A percentile compares a stretch with the other conserved stretches of the same genome.
Evolutionary conservation across 2,113 vertebrate species (phyloP).

Genomic region (Osmerus mordax): DNA sequence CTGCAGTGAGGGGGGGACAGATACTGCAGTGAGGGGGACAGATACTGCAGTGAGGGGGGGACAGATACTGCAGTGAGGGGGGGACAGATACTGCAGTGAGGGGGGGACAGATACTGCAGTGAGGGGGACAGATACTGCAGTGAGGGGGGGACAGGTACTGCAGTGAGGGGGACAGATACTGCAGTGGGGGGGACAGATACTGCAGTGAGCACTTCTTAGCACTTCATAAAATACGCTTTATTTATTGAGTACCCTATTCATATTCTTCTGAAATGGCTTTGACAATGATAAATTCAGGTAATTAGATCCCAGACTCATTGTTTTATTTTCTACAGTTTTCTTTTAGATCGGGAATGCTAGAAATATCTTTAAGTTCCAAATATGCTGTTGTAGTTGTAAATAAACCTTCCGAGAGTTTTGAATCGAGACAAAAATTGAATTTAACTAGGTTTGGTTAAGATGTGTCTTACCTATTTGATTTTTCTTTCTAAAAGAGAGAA

Average conservation of each 20-base stretch:
- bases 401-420: too few relatives aligned
- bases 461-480: too few relatives aligned
- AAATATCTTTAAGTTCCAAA: too few relatives aligned
- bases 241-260: slow-evolving; percentile 48
- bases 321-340: slow-evolving; percentile 38
- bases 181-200: background rate
- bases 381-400: too few relatives aligned
- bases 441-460: too few relatives aligned
- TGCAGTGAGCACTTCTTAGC: slow-evolving; percentile 26
- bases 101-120: too few relatives aligned
- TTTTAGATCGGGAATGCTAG: slow-evolving; percentile 5
- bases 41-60: background rate
- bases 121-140: too few relatives aligned
- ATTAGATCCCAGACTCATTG: slow-evolving; percentile 53
- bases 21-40: background rate
- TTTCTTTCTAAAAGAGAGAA: too few relatives aligned
- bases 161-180: background rate
- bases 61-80: background rate
- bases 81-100: background rate
- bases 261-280: slow-evolving; percentile 45
- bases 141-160: background rate
- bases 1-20: background rate
- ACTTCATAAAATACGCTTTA: slow-evolving; percentile 50
- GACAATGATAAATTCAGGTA: slow-evolving; percentile 52
- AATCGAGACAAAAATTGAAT: too few relatives aligned